Evolutionary conservation across 2,888 invertebrate genomes (phyloP).

Genomic region (Argyresthia albistria): DNA sequence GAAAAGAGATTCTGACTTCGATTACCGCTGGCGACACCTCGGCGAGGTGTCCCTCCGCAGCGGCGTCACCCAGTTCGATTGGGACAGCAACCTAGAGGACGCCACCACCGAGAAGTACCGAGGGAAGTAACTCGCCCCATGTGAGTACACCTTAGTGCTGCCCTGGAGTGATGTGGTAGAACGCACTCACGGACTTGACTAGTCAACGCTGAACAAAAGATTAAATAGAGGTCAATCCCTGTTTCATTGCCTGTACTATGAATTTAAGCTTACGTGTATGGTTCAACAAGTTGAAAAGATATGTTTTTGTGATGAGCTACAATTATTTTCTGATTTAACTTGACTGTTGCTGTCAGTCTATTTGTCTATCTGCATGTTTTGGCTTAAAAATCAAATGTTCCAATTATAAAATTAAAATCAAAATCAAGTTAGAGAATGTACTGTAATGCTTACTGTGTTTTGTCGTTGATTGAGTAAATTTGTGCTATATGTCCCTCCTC

Average conservation of each 20-base stretch:
- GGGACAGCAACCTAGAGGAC: slow-evolving; percentile 88
- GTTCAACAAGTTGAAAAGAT: too few relatives aligned
- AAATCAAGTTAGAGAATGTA: too few relatives aligned
- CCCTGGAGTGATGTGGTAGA: neutral
- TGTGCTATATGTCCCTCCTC: slow-evolving; percentile 44
- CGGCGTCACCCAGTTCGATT: slow-evolving; percentile 89
- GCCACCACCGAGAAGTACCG: slow-evolving; percentile 65
- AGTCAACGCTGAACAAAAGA: neutral
- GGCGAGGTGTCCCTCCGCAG: slow-evolving; percentile 83
- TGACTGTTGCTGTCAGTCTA: too few relatives aligned
- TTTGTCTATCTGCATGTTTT: too few relatives aligned
- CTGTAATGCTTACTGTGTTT: too few relatives aligned
- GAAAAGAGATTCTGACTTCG: slow-evolving; percentile 85
- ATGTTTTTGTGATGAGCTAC: too few relatives aligned
- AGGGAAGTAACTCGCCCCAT: slow-evolving; percentile 37
- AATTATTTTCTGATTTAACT: too few relatives aligned
- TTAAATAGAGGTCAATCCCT: neutral
- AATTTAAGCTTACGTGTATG: too few relatives aligned
- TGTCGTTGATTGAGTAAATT: too few relatives aligned
- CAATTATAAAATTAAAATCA: too few relatives aligned
- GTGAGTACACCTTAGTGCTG: neutral
- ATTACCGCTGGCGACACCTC: slow-evolving; percentile 86
- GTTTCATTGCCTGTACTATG: too few relatives aligned
- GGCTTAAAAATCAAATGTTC: too few relatives aligned
- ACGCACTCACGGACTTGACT: neutral